A percentile compares a stretch with the other conserved stretches of the same genome.
Evolutionary conservation across 2,888 invertebrate species (phyloP).

Genomic region (Lutraria lutraria): DNA sequence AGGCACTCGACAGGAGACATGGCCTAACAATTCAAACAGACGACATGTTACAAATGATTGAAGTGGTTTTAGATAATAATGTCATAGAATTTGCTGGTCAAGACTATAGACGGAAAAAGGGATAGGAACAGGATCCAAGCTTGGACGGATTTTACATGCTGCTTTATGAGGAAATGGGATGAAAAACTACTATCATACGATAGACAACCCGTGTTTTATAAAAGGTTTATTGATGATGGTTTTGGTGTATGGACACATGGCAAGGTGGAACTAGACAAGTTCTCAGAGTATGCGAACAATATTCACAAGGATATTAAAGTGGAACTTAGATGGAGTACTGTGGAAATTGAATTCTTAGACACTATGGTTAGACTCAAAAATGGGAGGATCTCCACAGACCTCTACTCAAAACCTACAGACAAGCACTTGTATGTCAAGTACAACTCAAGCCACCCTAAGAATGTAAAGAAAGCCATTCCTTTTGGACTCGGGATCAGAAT

Average conservation of each 20-base stretch:
- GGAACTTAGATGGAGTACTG: background rate
- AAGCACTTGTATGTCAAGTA: background rate
- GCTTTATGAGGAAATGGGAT: background rate
- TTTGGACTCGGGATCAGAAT: background rate
- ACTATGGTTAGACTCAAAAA: too few relatives aligned
- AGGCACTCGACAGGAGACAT: background rate
- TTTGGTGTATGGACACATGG: constrained; percentile 20
- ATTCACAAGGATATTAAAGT: background rate
- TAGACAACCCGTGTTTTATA: background rate
- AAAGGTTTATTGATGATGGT: too few relatives aligned
- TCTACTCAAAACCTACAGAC: background rate
- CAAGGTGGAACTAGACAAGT: background rate
- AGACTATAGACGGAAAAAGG: background rate
- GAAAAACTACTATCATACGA: background rate
- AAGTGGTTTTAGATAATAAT: background rate
- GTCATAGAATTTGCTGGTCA: background rate
- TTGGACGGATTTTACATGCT: constrained; percentile 3
- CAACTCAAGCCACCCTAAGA: background rate
- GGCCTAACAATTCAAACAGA: background rate
- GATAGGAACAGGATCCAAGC: background rate
- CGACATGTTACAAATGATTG: background rate
- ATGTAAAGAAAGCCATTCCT: background rate
- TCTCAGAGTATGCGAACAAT: background rate
- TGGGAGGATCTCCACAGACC: too few relatives aligned
- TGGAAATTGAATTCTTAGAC: too few relatives aligned